Conservation (phyloP, 2,797 vertebrate genomes). For the Falco novaeseelandiae region DNA sequence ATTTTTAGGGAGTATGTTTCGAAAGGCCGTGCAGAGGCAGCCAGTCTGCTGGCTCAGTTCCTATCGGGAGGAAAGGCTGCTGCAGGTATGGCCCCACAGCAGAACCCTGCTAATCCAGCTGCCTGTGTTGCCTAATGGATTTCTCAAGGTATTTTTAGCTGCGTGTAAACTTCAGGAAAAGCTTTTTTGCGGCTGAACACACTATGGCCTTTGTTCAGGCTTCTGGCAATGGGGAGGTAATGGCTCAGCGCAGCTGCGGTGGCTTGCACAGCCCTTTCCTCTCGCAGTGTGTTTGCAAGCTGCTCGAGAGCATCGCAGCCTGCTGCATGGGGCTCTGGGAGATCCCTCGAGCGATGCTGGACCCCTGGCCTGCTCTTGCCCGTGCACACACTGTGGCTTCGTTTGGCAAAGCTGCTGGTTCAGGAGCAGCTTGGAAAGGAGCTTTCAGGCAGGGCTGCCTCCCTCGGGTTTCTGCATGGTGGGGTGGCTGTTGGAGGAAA, state of each 20-base stretch:
- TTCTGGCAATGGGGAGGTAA: background rate
- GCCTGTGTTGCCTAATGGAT: background rate
- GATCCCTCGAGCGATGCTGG: background rate
- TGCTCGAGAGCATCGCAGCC: background rate
- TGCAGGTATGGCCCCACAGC: background rate
- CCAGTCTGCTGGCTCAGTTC: background rate
- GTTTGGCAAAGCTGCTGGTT: background rate
- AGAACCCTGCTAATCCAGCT: background rate
- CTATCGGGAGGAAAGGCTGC: background rate
- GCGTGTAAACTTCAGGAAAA: slow-evolving; percentile 28
- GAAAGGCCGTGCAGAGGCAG: accelerated
- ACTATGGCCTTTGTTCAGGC: slow-evolving; percentile 49
- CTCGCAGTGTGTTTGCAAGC: accelerated
- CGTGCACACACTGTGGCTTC: accelerated
- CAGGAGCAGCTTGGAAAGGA: background rate
- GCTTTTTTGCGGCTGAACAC: background rate
- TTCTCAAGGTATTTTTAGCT: slow-evolving; percentile 66
- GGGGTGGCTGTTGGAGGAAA: background rate
- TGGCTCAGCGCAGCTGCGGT: accelerated
- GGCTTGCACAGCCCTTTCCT: background rate
- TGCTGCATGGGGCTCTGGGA: accelerated
- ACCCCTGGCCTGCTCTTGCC: background rate
- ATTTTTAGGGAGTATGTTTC: background rate
- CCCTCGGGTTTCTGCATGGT: accelerated
- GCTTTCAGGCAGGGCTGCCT: background rate